phyloP scores from a whole-genome alignment of 2,113 vertebrate genomes.

The Hylia prasina region DNA sequence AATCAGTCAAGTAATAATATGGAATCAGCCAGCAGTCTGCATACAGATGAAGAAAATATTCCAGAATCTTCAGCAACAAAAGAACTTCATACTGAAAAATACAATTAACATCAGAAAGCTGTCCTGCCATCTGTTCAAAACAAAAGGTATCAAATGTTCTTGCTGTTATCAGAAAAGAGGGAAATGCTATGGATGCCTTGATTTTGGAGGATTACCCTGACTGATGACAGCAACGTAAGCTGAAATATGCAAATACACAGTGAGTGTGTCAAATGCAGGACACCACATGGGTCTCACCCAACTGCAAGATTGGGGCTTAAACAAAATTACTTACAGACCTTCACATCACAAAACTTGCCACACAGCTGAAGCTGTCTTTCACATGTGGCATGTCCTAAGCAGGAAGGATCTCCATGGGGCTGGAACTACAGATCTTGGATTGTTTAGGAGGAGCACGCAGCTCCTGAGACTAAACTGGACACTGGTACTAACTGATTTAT shows the following conservation, averaged over 20 bases:
- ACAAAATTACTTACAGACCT: neutral
- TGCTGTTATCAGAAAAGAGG: neutral
- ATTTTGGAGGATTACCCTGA: neutral
- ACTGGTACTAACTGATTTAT: neutral
- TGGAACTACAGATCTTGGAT: neutral
- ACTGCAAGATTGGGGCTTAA: neutral
- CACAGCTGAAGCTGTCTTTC: fast-evolving
- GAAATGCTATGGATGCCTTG: neutral
- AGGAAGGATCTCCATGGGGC: neutral
- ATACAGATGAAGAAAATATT: neutral
- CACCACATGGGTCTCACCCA: too few species aligned
- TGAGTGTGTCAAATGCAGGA: neutral
- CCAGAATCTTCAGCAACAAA: neutral
- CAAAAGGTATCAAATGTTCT: neutral
- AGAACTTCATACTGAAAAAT: neutral
- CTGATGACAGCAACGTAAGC: neutral
- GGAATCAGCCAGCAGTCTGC: neutral
- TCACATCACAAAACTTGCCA: neutral
- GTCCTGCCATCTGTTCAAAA: neutral
- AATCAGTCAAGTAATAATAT: neutral
- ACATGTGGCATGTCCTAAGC: fast-evolving
- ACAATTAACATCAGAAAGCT: neutral
- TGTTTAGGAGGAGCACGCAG: neutral
- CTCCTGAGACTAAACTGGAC: neutral
- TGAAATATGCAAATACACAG: neutral